A percentile compares a stretch with the other conserved stretches of the same genome.
These are phyloP conservation scores for Acrobasis repandana DNA, from an alignment of 2,888 invertebrate species.

Conservation along the genomic window DNA sequence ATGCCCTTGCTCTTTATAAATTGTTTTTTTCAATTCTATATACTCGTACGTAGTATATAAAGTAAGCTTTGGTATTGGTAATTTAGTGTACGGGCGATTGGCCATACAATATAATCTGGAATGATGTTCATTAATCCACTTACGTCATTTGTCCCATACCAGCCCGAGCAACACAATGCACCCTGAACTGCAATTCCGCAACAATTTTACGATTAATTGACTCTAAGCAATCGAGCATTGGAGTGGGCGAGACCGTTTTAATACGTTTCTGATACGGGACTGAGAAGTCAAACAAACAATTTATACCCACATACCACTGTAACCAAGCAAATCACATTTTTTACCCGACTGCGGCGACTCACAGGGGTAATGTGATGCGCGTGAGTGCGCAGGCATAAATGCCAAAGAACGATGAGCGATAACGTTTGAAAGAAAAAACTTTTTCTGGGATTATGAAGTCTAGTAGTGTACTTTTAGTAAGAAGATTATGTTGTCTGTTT, in stretches of 20 bases:
- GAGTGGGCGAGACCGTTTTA: constrained; percentile 63
- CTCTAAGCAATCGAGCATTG: constrained; percentile 74
- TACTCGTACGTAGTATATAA: no score
- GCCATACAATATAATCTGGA: constrained; percentile 2
- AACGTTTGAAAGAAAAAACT: neutral
- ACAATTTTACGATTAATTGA: constrained; percentile 81
- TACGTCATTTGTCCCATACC: constrained; percentile 8
- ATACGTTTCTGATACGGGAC: constrained; percentile 66
- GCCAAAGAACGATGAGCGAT: constrained; percentile 19
- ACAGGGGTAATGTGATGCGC: constrained; percentile 31
- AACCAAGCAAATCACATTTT: constrained; percentile 29
- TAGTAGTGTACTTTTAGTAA: no score
- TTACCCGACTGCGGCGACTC: constrained; percentile 28
- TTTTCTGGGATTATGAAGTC: no score
- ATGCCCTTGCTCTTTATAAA: no score
- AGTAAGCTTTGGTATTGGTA: no score
- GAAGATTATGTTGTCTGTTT: no score
- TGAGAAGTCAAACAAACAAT: constrained; percentile 54
- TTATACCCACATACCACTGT: constrained; percentile 30
- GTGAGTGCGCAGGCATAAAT: constrained; percentile 27
- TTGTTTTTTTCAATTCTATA: no score
- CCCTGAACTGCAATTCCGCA: constrained; percentile 49
- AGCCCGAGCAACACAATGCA: constrained; percentile 25
- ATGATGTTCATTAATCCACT: constrained; percentile 1
- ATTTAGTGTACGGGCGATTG: neutral